These are phyloP conservation scores for Ostrea edulis DNA, from an alignment of 1,140 invertebrate genomes.

Conservation along the genomic window DNA sequence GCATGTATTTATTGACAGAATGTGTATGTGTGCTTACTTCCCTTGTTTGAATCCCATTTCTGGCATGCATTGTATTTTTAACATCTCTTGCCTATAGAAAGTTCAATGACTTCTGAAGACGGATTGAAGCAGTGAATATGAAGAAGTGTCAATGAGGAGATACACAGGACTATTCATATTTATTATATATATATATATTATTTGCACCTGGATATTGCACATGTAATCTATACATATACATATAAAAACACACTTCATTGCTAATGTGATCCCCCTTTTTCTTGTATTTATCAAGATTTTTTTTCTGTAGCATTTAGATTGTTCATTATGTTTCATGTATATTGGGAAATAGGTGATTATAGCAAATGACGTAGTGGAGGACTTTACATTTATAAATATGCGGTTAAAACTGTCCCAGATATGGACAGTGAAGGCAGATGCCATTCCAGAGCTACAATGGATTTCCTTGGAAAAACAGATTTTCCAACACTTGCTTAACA, in stretches of 20 bases:
- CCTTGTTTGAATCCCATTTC: conserved; percentile 47
- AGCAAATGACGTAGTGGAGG: background rate
- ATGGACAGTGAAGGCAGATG: conserved; percentile 16
- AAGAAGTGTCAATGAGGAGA: background rate
- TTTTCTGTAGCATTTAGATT: conserved; percentile 40
- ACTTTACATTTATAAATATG: background rate
- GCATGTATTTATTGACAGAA: conserved; percentile 54
- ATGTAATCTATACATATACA: conserved; percentile 31
- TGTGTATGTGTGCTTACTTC: conserved; percentile 52
- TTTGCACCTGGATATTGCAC: conserved; percentile 41
- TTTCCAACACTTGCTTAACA: conserved; percentile 50
- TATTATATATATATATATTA: conserved; percentile 36
- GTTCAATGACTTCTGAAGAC: background rate
- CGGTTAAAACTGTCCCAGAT: background rate
- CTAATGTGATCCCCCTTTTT: conserved; percentile 42
- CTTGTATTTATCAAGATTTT: conserved; percentile 45
- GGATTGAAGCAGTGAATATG: background rate
- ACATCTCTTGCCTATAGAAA: conserved; percentile 46
- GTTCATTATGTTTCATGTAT: conserved; percentile 39
- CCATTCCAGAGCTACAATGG: background rate
- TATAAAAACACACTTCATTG: conserved; percentile 40
- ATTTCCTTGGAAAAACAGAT: background rate
- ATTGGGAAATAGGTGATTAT: conserved; percentile 21
- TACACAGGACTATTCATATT: conserved; percentile 23
- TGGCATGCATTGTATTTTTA: conserved; percentile 55